A percentile compares a stretch with the other conserved stretches of the same genome.
phyloP scores from a whole-genome alignment of 2,888 invertebrate species.

The Xanthia icteritia region DNA sequence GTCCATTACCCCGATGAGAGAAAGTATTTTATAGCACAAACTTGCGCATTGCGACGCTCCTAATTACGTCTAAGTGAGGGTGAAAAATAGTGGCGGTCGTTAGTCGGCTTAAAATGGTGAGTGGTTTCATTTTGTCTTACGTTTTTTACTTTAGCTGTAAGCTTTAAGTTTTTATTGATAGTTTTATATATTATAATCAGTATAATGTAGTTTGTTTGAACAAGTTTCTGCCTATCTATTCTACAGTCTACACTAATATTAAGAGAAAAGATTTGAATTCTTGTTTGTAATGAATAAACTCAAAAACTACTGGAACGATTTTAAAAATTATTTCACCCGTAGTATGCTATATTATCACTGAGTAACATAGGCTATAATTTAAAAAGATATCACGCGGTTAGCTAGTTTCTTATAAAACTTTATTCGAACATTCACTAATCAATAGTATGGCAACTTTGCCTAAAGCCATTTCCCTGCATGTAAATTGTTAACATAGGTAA shows the following conservation, averaged over 20 bases:
- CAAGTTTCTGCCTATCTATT: background rate
- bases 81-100: constrained; percentile 64
- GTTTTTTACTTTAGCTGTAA: constrained; percentile 10
- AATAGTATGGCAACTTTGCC: too few species aligned
- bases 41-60: constrained; percentile 70
- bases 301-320: too few species aligned
- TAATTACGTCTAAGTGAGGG: constrained; percentile 74
- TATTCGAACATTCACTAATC: too few species aligned
- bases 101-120: constrained; percentile 44
- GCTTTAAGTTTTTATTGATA: background rate
- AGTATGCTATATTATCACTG: too few species aligned
- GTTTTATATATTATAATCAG: background rate
- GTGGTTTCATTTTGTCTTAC: constrained; percentile 44
- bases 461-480: background rate
- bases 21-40: constrained; percentile 80
- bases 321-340: too few species aligned
- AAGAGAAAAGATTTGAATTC: too few species aligned
- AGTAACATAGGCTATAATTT: too few species aligned
- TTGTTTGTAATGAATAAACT: too few species aligned
- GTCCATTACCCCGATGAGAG: constrained; percentile 83
- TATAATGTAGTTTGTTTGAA: background rate
- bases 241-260: too few species aligned
- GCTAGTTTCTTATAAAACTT: background rate
- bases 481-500: background rate
- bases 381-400: too few species aligned